A percentile compares a stretch with the other conserved stretches of the same genome.
These are phyloP conservation scores for Scytalopus superciliaris DNA, from an alignment of 2,113 vertebrate genomes.

Conservation along the genomic window DNA sequence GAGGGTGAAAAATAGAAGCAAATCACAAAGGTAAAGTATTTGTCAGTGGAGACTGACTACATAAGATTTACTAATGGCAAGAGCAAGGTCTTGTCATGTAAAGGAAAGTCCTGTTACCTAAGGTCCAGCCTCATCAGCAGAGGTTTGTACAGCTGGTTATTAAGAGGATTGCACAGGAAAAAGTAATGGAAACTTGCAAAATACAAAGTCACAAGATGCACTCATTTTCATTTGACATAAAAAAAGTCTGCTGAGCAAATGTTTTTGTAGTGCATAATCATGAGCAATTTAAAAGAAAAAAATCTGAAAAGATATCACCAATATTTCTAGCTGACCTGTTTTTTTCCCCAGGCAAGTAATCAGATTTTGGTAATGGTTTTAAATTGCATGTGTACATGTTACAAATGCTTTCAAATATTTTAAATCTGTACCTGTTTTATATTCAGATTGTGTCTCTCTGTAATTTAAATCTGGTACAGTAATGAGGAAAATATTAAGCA, in stretches of 20 bases:
- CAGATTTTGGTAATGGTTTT: slow-evolving; percentile 56
- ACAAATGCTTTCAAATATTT: slow-evolving; percentile 51
- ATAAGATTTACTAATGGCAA: neutral
- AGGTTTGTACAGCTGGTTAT: neutral
- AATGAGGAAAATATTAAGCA: slow-evolving; percentile 53
- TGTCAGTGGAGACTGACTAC: neutral
- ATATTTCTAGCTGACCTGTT: slow-evolving; percentile 10
- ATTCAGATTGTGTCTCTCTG: slow-evolving; percentile 48
- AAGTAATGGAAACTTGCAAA: neutral
- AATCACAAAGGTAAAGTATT: neutral
- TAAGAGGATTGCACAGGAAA: neutral
- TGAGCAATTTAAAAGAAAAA: slow-evolving; percentile 10
- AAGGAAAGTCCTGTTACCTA: neutral
- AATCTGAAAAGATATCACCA: neutral
- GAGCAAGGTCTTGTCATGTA: neutral
- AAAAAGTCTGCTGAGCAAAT: neutral
- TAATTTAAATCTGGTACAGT: slow-evolving; percentile 50
- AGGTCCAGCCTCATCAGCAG: neutral
- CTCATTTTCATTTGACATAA: neutral
- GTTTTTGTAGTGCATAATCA: neutral
- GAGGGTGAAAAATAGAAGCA: neutral
- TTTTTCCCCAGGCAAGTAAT: slow-evolving; percentile 45
- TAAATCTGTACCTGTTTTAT: slow-evolving; percentile 45
- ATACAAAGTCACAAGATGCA: neutral
- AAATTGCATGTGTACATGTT: slow-evolving; percentile 35